Evolutionary conservation across 2,113 vertebrate genomes (phyloP), one percentile per base, ranked within the genome.

Genomic region (Corydoras sp.): DNA sequence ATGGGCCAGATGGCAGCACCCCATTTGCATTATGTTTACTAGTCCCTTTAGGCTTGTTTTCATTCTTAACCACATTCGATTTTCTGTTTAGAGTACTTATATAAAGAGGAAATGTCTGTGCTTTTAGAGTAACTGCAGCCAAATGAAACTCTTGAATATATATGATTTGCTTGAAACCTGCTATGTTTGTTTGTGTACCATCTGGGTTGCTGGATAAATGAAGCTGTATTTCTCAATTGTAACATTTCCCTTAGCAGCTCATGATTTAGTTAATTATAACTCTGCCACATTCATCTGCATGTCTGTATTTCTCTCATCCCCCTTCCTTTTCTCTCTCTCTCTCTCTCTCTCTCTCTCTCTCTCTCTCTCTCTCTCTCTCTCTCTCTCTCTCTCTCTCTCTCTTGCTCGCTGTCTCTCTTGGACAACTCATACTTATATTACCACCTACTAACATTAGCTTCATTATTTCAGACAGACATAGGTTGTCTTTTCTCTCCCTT

Each of bases 381-480:
- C 71, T 56, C 68, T 58, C 58, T 68, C 13, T 54, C 15, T 48
- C 43, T 43, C 48, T 66, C 50, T 49, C 53, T 74, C 67, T 68
- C 53, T 61, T 49, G 60, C 35, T 65, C 62, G 29, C 63, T 72
- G 29, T 58, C 32, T 65, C 32, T 66, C 54, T 53, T 53, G 10
- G 10, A 10, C 5, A 10, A 53, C 51, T 53, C 51, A 53, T 53
- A 53, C 51, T 53, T 68, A 65, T 49, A 59, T 73, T 32, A 53
- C 43, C 58, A 67, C 30, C 30, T 66, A 50, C 58, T 67, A 66
- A 18, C 49, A 64, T 58, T 43, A 30, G 55, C 12, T 59, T 35
- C 58, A 66, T 65, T 56, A 51, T 24, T 50, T 51, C 32, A 58
- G 15, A 7, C 29, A 13, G 10, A 62, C 35, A 43, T 43, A 2